Evolutionary conservation across 2,797 vertebrate species (phyloP), one percentile per base, ranked within the genome.

Genomic region (Tokudaia tokunoshimensis): DNA sequence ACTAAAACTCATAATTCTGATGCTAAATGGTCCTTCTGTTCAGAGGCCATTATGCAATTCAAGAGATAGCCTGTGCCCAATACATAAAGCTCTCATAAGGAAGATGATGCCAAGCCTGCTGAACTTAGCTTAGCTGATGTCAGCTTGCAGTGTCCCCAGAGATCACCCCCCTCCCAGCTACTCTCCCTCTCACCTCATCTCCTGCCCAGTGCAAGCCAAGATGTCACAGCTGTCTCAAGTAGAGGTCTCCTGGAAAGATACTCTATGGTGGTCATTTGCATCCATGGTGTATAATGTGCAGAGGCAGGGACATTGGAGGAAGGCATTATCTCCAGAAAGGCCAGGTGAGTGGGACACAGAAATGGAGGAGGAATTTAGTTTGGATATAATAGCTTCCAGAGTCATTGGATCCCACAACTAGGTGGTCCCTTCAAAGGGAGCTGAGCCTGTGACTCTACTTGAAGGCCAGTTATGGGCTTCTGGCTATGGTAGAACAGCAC

Each of bases 11-110:
- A 50, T 92, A 57, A 89, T 96, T 86, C 44, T 81, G 55, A 83
- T 90, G 75, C 94, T 97, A 95, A 97, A 89, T 83, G 44, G 59
- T 80, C 26, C 52, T 92, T 96, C 75, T 88, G 29, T 72, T 96
- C 91, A 52, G 85, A 97, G 57, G 37, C 59, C 17, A 63, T 84
- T 94, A 91, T 75, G 41, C 89, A 94, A 96, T 70, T 86, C 52
- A 86, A 92, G 91, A 86, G 67, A 14, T 70, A 50, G 20, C 34
- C 72, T 59, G 12, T 47, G 57, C 55, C 55, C n/a, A 13, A 41
- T 2, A 15, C 44, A 50, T n/a, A 75, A 31, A 75, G 44, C 81
- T 89, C 57, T 95, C 70, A 22, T 12, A 75, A 84, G 34, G 67
- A 93, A 81, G 82, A 75, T 19, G 70, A 59, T 15, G 10, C 22